phyloP scores from a whole-genome alignment of 2,797 vertebrate genomes.

The Octomys mimax region DNA sequence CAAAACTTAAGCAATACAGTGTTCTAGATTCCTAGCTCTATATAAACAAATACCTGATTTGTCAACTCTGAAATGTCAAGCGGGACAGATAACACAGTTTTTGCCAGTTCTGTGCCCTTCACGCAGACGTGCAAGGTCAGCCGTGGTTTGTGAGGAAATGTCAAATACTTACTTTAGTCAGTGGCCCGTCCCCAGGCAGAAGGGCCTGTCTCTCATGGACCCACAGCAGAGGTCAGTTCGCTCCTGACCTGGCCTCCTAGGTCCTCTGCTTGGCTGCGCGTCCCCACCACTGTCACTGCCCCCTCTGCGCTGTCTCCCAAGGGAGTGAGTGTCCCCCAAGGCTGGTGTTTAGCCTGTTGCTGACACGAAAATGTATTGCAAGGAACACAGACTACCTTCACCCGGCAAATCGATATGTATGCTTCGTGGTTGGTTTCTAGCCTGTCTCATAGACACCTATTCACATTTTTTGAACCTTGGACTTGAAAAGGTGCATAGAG shows the following conservation, averaged over 20 bases:
- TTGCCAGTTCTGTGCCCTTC: background rate
- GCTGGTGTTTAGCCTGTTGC: background rate
- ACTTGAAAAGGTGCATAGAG: background rate
- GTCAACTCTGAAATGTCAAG: background rate
- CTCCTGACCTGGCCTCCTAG: background rate
- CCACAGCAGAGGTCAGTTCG: background rate
- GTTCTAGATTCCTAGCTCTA: background rate
- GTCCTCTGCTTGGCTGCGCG: background rate
- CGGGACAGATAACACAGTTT: background rate
- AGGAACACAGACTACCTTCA: conserved; percentile 25
- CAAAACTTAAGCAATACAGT: background rate
- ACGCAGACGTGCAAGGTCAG: background rate
- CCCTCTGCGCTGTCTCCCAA: background rate
- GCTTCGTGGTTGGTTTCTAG: background rate
- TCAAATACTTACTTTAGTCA: background rate
- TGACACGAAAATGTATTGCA: background rate
- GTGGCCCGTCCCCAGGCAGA: background rate
- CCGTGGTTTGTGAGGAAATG: background rate
- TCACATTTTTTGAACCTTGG: background rate
- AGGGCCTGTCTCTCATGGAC: background rate
- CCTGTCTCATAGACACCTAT: background rate
- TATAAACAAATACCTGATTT: background rate
- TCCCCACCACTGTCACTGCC: background rate
- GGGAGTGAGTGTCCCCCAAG: background rate
- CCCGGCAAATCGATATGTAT: background rate